These are phyloP conservation scores for Brachionus sp. DNA, from an alignment of 1,140 invertebrate genomes.

Conservation along the genomic window DNA sequence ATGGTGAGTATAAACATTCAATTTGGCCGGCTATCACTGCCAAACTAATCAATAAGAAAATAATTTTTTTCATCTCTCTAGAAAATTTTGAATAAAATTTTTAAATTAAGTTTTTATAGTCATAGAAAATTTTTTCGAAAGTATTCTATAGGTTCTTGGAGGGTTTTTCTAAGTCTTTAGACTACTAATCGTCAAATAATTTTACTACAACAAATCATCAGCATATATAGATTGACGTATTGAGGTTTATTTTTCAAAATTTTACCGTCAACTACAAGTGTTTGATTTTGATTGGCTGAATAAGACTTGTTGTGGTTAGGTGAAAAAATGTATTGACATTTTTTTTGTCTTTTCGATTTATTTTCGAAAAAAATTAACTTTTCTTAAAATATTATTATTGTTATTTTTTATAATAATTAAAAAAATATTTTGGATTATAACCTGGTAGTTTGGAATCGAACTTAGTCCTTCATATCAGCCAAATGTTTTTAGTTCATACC, in stretches of 20 bases:
- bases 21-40: background rate
- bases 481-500: too few species aligned
- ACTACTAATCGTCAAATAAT: constrained; percentile 9
- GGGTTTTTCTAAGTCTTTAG: background rate
- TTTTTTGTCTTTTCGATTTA: background rate
- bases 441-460: too few species aligned
- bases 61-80: constrained; percentile 4
- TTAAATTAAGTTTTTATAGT: background rate
- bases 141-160: background rate
- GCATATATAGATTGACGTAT: constrained; percentile 9
- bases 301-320: background rate
- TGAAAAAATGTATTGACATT: background rate
- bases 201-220: constrained; percentile 7
- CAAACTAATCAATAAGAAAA: background rate
- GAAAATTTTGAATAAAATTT: background rate
- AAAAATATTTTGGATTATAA: too few species aligned
- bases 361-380: too few species aligned
- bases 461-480: too few species aligned
- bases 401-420: too few species aligned
- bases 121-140: background rate
- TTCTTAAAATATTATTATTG: too few species aligned
- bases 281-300: constrained; percentile 7
- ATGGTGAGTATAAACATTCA: constrained; percentile 51
- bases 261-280: constrained; percentile 20
- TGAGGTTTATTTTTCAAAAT: background rate